Evolutionary conservation across 2,888 invertebrate species (phyloP).

Genomic region (Ametastegia equiseti): DNA sequence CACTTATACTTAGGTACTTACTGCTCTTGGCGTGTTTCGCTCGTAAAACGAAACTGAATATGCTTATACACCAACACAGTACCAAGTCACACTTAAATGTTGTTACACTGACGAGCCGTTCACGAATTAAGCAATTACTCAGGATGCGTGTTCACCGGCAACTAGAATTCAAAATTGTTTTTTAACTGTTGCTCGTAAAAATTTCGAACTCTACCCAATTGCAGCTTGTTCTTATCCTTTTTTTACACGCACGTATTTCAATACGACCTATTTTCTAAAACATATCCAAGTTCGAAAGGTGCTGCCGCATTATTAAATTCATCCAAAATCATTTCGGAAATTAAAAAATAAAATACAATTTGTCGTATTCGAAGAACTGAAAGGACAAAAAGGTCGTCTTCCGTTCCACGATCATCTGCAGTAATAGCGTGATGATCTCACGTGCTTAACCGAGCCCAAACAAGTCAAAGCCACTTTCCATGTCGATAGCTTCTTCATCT

Average conservation of each 20-base stretch:
- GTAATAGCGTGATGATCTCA: constrained; percentile 19
- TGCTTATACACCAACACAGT: constrained; percentile 59
- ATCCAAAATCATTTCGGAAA: too few species aligned
- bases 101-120: constrained; percentile 63
- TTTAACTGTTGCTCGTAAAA: constrained; percentile 47
- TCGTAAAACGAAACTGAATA: constrained; percentile 72
- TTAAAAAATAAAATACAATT: not conserved
- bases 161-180: constrained; percentile 52
- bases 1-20: constrained; percentile 60
- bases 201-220: constrained; percentile 43
- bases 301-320: not conserved
- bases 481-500: constrained; percentile 29
- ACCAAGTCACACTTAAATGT: constrained; percentile 56
- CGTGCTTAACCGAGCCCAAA: constrained; percentile 9
- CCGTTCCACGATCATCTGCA: not conserved
- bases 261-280: not conserved
- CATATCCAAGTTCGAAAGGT: not conserved
- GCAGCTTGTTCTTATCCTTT: not conserved
- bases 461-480: constrained; percentile 38
- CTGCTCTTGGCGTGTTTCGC: constrained; percentile 63
- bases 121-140: constrained; percentile 74
- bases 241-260: not conserved
- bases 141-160: constrained; percentile 58
- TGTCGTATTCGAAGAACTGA: not conserved
- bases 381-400: not conserved